These are phyloP conservation scores for Xiphophorus birchmanni DNA, from an alignment of 2,797 vertebrate species.

Conservation along the genomic window DNA sequence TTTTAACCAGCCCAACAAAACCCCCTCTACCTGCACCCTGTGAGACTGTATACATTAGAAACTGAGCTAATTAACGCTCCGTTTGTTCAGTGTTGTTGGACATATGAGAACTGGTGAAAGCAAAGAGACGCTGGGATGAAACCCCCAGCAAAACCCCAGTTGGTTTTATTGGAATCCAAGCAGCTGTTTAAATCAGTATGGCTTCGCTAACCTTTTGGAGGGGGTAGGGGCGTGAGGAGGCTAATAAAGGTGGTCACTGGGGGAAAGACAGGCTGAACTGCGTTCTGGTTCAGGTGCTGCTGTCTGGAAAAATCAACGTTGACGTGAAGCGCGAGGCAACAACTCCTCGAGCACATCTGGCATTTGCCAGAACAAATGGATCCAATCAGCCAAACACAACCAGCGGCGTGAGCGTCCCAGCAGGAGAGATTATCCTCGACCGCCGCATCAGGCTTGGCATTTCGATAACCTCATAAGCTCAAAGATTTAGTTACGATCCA, in stretches of 20 bases:
- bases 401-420: constrained; percentile 38
- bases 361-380: constrained; percentile 44
- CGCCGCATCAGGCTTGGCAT: constrained; percentile 34
- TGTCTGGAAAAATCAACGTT: constrained; percentile 16
- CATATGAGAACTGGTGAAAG: neutral
- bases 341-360: constrained; percentile 45
- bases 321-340: constrained; percentile 11
- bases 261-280: neutral
- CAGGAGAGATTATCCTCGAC: constrained; percentile 34
- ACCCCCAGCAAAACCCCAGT: neutral
- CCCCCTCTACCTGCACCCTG: constrained; percentile 15
- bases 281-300: constrained; percentile 25
- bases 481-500: constrained; percentile 15
- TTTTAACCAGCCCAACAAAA: constrained; percentile 35
- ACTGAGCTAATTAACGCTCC: constrained; percentile 21
- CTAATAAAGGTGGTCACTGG: constrained; percentile 18
- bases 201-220: constrained; percentile 13
- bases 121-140: constrained; percentile 12
- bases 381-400: constrained; percentile 49
- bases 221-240: neutral
- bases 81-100: constrained; percentile 48
- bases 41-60: constrained; percentile 15
- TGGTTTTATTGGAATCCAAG: constrained; percentile 23
- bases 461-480: constrained; percentile 36
- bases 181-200: constrained; percentile 21